Percentiles rank a stretch among this genome's conserved stretches.
Evolutionary conservation across 30 jellyfish, hydroid and myxozoan genomes (phyloP).

Genomic region (Clytia hemisphaerica): DNA sequence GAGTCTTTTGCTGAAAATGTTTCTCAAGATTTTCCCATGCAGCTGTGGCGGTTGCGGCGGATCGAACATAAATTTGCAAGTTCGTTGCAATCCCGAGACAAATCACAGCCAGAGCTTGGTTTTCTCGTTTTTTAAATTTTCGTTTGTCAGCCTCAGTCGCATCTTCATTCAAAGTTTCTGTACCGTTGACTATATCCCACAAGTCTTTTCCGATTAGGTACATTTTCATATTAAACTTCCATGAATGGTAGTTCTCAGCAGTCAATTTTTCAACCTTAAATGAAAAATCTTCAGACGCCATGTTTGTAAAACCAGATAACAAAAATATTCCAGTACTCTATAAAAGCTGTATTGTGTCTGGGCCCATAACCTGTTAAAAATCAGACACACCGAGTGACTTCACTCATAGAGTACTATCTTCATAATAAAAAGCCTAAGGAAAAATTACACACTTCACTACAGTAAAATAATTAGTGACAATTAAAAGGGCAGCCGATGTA

Average conservation of each 20-base stretch:
- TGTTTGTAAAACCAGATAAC: no score
- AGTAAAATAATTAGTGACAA: not conserved
- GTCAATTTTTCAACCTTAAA: slow-evolving; percentile 16
- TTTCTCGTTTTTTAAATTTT: slow-evolving; percentile 11
- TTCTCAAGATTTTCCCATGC: slow-evolving; percentile 37
- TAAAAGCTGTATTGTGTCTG: not conserved
- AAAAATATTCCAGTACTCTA: not conserved
- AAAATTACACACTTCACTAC: not conserved
- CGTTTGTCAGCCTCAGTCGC: slow-evolving; percentile 17
- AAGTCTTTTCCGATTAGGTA: slow-evolving; percentile 24
- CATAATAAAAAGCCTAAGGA: no score
- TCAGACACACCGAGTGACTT: not conserved
- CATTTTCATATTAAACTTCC: slow-evolving; percentile 43
- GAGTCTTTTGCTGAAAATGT: slow-evolving; percentile 35
- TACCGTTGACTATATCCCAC: slow-evolving; percentile 44
- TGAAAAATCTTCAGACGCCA: no score
- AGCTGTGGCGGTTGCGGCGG: slow-evolving; percentile 26
- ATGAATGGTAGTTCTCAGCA: slow-evolving; percentile 20
- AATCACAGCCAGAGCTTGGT: slow-evolving; percentile 34
- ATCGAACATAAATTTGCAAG: slow-evolving; percentile 37
- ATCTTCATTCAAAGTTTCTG: slow-evolving; percentile 25
- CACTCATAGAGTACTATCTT: not conserved
- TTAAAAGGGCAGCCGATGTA: not conserved
- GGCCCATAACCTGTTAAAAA: not conserved
- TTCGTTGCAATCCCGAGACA: slow-evolving; percentile 29